Percentiles rank a stretch among this genome's conserved stretches.
These are phyloP conservation scores for Cheilosia scutellata DNA, from an alignment of 2,888 invertebrate species.

Conservation along the genomic window DNA sequence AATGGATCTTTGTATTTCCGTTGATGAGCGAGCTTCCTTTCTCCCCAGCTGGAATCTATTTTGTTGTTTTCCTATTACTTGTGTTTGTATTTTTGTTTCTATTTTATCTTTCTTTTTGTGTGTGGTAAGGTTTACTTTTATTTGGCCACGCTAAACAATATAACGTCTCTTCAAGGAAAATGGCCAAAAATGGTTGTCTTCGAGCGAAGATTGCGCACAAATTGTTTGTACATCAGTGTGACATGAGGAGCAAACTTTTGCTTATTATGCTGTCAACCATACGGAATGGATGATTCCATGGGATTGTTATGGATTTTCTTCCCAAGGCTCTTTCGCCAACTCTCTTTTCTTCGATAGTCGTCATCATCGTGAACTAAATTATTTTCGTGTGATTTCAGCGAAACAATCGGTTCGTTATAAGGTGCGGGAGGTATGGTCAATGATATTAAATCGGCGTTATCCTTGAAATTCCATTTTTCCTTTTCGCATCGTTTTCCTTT, in stretches of 20 bases:
- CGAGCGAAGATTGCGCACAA: background rate
- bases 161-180: conserved; percentile 26
- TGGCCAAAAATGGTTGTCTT: conserved; percentile 8
- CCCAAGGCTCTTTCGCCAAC: background rate
- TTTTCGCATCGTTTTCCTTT: background rate
- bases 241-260: conserved; percentile 47
- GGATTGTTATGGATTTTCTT: conserved; percentile 32
- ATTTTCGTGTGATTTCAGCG: conserved; percentile 32
- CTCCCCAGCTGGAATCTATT: conserved; percentile 7
- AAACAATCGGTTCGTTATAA: background rate
- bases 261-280: conserved; percentile 58
- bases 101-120: background rate
- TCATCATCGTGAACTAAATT: conserved; percentile 26
- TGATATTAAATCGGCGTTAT: background rate
- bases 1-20: conserved; percentile 54
- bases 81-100: background rate
- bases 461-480: conserved; percentile 2
- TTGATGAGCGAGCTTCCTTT: conserved; percentile 34
- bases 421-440: too few relatives aligned
- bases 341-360: background rate
- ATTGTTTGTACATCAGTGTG: conserved; percentile 23
- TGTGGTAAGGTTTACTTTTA: background rate
- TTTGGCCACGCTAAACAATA: conserved; percentile 23
- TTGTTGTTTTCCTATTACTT: conserved; percentile 19
- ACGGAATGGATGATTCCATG: conserved; percentile 45